Conservation (phyloP, 2,797 vertebrate genomes). For the Echiichthys vipera region DNA sequence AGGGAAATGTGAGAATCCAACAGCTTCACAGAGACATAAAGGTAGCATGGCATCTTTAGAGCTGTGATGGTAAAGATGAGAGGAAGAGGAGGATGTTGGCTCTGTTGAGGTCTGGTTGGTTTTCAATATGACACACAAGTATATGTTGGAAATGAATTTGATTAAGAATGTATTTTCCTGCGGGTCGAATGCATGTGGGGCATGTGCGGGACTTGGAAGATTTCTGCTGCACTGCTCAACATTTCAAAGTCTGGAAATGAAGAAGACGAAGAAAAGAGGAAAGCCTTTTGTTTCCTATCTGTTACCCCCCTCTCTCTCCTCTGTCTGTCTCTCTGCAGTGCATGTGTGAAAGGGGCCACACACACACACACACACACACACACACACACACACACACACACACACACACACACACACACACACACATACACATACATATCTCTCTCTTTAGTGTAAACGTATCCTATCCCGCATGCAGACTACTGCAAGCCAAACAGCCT, state of each 20-base stretch:
- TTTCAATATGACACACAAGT: neutral
- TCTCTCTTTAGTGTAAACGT: conserved; percentile 56
- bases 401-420: conserved; percentile 13
- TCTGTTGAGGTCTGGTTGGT: neutral
- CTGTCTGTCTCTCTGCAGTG: no score
- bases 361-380: no score
- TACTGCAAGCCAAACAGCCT: conserved; percentile 77
- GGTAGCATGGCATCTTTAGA: conserved; percentile 2
- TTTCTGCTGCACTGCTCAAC: conserved; percentile 62
- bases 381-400: conserved; percentile 14
- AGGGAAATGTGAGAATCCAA: conserved; percentile 41
- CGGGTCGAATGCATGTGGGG: conserved; percentile 52
- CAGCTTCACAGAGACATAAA: neutral
- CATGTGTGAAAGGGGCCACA: no score
- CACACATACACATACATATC: neutral
- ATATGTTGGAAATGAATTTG: no score
- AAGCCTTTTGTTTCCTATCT: conserved; percentile 60
- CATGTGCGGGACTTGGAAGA: conserved; percentile 36
- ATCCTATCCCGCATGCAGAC: conserved; percentile 69
- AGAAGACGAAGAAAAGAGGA: conserved; percentile 34
- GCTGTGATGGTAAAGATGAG: neutral
- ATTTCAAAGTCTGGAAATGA: conserved; percentile 56
- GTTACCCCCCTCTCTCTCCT: conserved; percentile 12
- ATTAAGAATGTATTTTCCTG: conserved; percentile 45
- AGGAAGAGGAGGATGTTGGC: conserved; percentile 18